Percentiles rank a stretch among this genome's conserved stretches.
These are phyloP conservation scores for Chaenodraco wilsoni DNA, from an alignment of 2,797 vertebrate genomes.

Conservation along the genomic window DNA sequence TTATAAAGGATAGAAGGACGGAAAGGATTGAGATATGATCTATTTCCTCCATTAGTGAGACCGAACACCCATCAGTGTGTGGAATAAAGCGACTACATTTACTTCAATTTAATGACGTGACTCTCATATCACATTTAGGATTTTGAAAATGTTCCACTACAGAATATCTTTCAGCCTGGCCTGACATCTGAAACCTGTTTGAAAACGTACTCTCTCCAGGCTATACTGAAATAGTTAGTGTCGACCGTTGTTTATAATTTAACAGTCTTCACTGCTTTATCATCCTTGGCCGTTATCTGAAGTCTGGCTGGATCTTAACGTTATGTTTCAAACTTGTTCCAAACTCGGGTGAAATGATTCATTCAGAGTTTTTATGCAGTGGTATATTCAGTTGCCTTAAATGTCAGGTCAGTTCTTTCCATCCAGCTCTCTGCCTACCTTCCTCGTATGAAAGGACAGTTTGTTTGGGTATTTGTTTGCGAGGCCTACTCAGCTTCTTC, in stretches of 20 bases:
- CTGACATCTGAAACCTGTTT: constrained; percentile 46
- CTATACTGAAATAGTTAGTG: constrained; percentile 14
- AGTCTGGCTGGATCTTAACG: constrained; percentile 20
- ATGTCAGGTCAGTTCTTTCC: constrained; percentile 73
- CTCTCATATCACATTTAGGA: constrained; percentile 30
- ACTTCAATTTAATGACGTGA: constrained; percentile 20
- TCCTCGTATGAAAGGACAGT: constrained; percentile 67
- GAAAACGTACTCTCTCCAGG: constrained; percentile 29
- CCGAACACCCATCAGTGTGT: constrained; percentile 30
- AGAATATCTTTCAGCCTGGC: constrained; percentile 3
- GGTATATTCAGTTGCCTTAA: constrained; percentile 63
- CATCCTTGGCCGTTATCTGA: constrained; percentile 35
- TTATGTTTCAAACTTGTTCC: constrained; percentile 19
- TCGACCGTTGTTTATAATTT: constrained; percentile 41
- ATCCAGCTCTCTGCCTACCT: constrained; percentile 58
- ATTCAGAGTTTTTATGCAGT: constrained; percentile 37
- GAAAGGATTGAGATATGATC: constrained; percentile 38
- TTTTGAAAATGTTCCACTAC: constrained; percentile 44
- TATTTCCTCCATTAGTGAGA: constrained; percentile 46
- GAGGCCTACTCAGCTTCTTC: constrained; percentile 56
- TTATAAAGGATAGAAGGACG: not conserved
- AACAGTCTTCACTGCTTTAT: constrained; percentile 38
- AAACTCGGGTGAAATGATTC: constrained; percentile 40
- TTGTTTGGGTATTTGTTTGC: constrained; percentile 61
- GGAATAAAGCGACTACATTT: constrained; percentile 27